phyloP scores from a whole-genome alignment of 2,113 vertebrate species.

The Lepus americanus region DNA sequence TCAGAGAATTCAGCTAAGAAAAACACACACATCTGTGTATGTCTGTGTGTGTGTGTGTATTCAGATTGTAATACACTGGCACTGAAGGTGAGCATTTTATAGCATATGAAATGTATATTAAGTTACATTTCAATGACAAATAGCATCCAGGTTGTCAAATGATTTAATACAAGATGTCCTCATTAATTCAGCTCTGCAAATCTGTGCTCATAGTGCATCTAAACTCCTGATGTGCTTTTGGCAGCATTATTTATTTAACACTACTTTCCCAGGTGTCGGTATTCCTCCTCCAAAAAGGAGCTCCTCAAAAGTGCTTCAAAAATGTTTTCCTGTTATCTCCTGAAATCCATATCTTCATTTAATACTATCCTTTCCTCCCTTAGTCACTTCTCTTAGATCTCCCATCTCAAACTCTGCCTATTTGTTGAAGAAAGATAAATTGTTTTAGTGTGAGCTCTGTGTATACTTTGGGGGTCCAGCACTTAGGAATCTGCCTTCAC shows the following conservation, averaged over 20 bases:
- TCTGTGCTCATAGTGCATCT: background rate
- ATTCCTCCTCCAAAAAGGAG: slow-evolving; percentile 18
- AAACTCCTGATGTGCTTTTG: slow-evolving; percentile 39
- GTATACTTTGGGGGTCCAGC: background rate
- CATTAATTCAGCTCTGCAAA: slow-evolving; percentile 75
- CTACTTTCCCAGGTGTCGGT: slow-evolving; percentile 48
- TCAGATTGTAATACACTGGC: slow-evolving; percentile 11
- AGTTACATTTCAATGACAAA: slow-evolving; percentile 76
- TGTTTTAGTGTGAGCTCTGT: background rate
- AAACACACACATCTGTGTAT: slow-evolving; percentile 8
- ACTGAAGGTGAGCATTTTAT: slow-evolving; percentile 72
- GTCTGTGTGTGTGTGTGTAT: background rate
- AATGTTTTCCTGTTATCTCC: background rate
- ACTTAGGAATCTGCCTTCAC: background rate
- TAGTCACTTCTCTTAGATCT: slow-evolving; percentile 6
- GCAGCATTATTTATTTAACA: slow-evolving; percentile 74
- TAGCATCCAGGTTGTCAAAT: slow-evolving; percentile 68
- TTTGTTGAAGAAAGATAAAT: slow-evolving; percentile 14
- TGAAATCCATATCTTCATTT: slow-evolving; percentile 15
- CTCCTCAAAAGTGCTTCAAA: slow-evolving; percentile 43
- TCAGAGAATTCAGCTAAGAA: slow-evolving; percentile 39
- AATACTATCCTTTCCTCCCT: background rate
- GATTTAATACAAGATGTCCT: slow-evolving; percentile 78
- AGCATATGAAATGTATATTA: slow-evolving; percentile 71
- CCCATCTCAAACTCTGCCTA: background rate